Evolutionary conservation across 1,140 invertebrate species (phyloP).

Genomic region (Trichomalopsis sarcophagae): DNA sequence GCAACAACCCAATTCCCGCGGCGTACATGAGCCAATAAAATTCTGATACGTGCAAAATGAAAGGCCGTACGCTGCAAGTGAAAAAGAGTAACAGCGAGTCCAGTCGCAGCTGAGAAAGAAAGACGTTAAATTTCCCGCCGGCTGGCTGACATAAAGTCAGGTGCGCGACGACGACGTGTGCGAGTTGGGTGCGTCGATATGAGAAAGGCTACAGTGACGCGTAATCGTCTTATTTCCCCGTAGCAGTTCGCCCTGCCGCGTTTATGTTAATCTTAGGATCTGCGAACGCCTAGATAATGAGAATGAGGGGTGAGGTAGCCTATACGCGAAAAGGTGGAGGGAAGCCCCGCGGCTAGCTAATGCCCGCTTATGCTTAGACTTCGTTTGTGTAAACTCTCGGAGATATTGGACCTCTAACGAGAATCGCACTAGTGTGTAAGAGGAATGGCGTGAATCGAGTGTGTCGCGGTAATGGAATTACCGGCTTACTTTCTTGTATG

Average conservation of each 20-base stretch:
- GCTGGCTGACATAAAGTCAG: background rate
- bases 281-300: background rate
- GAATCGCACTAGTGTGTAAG: background rate
- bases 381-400: background rate
- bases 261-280: constrained; percentile 11
- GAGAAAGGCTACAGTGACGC: background rate
- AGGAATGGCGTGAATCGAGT: too few relatives aligned
- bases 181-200: background rate
- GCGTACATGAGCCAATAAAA: background rate
- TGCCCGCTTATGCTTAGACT: background rate
- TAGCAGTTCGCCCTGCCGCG: background rate
- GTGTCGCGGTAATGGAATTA: too few relatives aligned
- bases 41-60: background rate
- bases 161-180: background rate
- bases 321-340: background rate
- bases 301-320: background rate
- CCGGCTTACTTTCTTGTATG: too few relatives aligned
- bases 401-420: background rate
- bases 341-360: background rate
- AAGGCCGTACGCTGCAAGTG: background rate
- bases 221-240: constrained; percentile 42
- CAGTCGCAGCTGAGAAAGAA: too few relatives aligned
- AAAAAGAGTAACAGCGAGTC: background rate
- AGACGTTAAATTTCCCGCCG: background rate
- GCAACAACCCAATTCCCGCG: background rate